phyloP scores from a whole-genome alignment of 2,797 vertebrate species.

The Rousettus madagascariensis region DNA sequence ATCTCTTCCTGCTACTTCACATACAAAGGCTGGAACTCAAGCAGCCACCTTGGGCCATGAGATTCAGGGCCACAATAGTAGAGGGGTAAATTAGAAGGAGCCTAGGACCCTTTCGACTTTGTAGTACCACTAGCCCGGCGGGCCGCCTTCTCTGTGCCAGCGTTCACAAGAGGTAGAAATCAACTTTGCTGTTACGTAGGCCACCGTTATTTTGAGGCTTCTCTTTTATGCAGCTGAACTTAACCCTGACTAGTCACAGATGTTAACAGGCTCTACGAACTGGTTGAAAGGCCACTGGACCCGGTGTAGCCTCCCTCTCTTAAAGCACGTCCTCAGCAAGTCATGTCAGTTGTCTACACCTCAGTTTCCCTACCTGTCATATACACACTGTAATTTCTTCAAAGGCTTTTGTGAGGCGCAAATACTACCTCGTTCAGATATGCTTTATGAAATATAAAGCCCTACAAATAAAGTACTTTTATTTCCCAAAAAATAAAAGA shows the following conservation, averaged over 20 bases:
- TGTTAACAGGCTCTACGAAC: neutral
- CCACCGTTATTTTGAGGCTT: neutral
- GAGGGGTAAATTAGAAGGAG: neutral
- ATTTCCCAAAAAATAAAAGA: neutral
- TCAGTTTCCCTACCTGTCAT: neutral
- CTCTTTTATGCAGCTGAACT: neutral
- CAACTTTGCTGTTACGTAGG: neutral
- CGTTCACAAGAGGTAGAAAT: neutral
- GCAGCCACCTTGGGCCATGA: neutral
- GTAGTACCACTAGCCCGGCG: neutral
- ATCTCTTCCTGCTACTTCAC: neutral
- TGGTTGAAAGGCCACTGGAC: neutral
- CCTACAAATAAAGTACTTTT: neutral
- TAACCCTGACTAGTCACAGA: neutral
- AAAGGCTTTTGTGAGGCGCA: neutral
- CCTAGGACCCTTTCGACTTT: neutral
- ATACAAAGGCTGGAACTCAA: slow-evolving; percentile 17
- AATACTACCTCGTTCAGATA: neutral
- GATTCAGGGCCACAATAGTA: neutral
- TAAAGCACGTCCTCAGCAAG: neutral
- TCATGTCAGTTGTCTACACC: neutral
- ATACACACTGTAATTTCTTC: neutral
- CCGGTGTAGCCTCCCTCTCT: neutral
- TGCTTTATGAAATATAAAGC: neutral
- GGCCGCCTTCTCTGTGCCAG: neutral